Conservation (phyloP, 2,113 vertebrate genomes). For the Cavia porcellus region DNA sequence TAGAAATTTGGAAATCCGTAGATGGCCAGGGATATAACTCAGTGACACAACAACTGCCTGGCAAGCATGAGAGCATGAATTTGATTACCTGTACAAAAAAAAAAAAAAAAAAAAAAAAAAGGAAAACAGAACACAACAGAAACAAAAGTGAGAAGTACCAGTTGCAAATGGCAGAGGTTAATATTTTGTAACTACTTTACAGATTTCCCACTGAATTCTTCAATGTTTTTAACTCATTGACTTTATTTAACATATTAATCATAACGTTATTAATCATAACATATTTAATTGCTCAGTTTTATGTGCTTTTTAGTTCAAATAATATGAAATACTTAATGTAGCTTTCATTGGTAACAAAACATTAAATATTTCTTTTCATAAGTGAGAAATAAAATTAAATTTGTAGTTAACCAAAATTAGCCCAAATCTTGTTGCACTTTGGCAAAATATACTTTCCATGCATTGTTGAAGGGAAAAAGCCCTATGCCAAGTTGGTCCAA, state of each 20-base stretch:
- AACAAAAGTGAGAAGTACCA: neutral
- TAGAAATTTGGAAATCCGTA: neutral
- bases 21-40: no score
- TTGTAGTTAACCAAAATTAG: neutral
- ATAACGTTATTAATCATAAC: neutral
- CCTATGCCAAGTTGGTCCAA: neutral
- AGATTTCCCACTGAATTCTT: neutral
- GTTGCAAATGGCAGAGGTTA: neutral
- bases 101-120: no score
- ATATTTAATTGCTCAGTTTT: neutral
- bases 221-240: neutral
- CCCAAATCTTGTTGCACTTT: neutral
- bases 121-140: neutral
- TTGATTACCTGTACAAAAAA: no score
- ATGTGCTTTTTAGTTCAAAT: neutral
- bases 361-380: neutral
- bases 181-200: neutral
- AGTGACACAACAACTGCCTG: no score
- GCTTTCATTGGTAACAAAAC: neutral
- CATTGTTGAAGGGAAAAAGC: neutral
- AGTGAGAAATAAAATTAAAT: neutral
- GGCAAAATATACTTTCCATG: neutral
- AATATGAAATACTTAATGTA: neutral
- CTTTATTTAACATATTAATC: neutral
- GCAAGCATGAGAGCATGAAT: no score